Percentiles rank a stretch among this genome's conserved stretches.
phyloP scores from a whole-genome alignment of 2,113 vertebrate species.

The Nanorana parkeri region DNA sequence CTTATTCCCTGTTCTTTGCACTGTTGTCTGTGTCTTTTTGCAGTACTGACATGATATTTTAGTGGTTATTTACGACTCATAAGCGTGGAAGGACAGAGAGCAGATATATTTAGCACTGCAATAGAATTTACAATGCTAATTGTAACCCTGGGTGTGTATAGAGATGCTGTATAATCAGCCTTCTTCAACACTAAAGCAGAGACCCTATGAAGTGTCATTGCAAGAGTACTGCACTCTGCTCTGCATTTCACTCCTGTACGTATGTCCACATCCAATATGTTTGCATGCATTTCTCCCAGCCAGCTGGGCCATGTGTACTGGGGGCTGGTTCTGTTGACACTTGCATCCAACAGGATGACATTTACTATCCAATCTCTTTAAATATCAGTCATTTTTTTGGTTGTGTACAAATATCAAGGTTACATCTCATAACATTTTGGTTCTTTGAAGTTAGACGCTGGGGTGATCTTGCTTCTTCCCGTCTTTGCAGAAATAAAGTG shows the following conservation, averaged over 20 bases:
- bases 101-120: constrained; percentile 18
- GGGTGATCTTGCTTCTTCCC: background rate
- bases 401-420: background rate
- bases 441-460: background rate
- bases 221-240: background rate
- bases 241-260: background rate
- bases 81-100: background rate
- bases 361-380: background rate
- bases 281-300: constrained; percentile 1
- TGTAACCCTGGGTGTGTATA: constrained; percentile 33
- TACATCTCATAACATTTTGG: background rate
- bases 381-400: background rate
- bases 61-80: background rate
- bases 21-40: constrained; percentile 3
- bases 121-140: constrained; percentile 32
- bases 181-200: constrained; percentile 15
- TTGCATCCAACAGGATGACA: background rate
- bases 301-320: background rate
- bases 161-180: constrained; percentile 23
- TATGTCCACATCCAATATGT: background rate
- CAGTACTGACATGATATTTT: background rate
- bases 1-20: constrained; percentile 11
- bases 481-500: background rate
- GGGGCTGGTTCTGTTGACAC: background rate
- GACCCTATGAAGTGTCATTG: background rate